phyloP scores from a whole-genome alignment of 2,888 invertebrate species.

The Nephrocerus scutellatus region DNA sequence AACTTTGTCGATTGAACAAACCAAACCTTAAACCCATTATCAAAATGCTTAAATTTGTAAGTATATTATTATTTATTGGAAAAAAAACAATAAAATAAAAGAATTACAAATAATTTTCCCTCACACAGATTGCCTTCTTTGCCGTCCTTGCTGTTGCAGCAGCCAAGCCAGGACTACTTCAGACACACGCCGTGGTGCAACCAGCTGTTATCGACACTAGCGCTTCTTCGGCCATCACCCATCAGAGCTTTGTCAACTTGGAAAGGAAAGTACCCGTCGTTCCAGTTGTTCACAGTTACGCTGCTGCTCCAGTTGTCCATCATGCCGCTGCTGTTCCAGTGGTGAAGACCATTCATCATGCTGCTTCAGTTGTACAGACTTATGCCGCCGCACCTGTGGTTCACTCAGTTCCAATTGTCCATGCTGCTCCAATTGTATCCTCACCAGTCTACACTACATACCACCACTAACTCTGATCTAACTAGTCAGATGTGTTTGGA shows the following conservation, averaged over 20 bases:
- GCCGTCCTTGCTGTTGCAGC: conserved; percentile 51
- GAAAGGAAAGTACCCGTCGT: conserved; percentile 47
- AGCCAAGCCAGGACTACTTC: conserved; percentile 40
- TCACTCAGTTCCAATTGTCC: conserved; percentile 13
- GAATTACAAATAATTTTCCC: too few relatives aligned
- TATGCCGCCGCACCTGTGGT: conserved; percentile 20
- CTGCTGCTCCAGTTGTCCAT: conserved; percentile 23
- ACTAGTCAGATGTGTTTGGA: too few relatives aligned
- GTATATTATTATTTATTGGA: conserved; percentile 19
- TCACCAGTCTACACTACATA: too few relatives aligned
- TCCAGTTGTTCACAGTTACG: conserved; percentile 26
- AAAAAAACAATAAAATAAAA: background rate
- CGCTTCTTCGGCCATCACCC: conserved; percentile 51
- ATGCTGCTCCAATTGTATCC: too few relatives aligned
- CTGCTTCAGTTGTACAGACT: conserved; percentile 28
- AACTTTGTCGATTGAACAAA: conserved; percentile 24
- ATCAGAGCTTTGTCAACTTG: conserved; percentile 52
- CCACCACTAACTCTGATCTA: too few relatives aligned
- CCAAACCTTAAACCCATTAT: conserved; percentile 19
- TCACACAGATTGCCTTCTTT: conserved; percentile 53
- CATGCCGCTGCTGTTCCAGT: conserved; percentile 22
- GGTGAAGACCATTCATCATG: conserved; percentile 11
- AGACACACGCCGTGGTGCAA: conserved; percentile 37
- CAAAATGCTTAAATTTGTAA: conserved; percentile 47
- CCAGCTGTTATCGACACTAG: conserved; percentile 36